Evolutionary conservation across 2,797 vertebrate species (phyloP).

Genomic region (Buceros bicornis): DNA sequence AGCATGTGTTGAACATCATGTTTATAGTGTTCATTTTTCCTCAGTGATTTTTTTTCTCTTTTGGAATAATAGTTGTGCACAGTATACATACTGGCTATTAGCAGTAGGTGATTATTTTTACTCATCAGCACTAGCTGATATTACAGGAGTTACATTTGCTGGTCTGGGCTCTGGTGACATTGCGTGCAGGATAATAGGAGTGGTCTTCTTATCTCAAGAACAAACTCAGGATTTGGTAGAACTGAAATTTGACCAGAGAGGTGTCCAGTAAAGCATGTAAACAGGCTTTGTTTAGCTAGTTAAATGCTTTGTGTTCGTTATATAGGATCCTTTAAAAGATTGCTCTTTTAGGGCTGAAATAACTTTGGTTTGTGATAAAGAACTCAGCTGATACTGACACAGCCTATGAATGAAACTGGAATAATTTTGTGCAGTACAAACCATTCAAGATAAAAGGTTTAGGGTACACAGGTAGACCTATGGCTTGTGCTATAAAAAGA

Average conservation of each 20-base stretch:
- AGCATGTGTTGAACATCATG: not conserved
- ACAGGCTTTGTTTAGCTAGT: not conserved
- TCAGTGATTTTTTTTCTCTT: not conserved
- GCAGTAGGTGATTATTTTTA: not conserved
- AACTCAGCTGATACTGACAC: not conserved
- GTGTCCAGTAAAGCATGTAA: not conserved
- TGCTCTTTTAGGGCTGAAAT: not conserved
- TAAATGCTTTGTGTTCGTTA: not conserved
- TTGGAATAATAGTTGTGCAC: not conserved
- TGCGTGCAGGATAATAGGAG: not conserved
- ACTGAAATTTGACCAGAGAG: not conserved
- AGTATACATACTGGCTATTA: not conserved
- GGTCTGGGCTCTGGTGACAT: not conserved
- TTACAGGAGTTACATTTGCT: not conserved
- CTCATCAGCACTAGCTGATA: not conserved
- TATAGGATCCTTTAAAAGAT: not conserved
- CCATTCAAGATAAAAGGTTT: not conserved
- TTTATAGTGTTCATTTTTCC: not conserved
- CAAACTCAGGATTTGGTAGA: not conserved
- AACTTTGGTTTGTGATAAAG: not conserved
- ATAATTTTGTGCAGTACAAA: not conserved
- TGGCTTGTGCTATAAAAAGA: not conserved
- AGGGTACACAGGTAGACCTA: not conserved
- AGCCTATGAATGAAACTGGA: not conserved
- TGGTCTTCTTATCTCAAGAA: not conserved